A percentile compares a stretch with the other conserved stretches of the same genome.
phyloP scores from a whole-genome alignment of 1,140 invertebrate species.

The Lordiphosa stackelbergi region DNA sequence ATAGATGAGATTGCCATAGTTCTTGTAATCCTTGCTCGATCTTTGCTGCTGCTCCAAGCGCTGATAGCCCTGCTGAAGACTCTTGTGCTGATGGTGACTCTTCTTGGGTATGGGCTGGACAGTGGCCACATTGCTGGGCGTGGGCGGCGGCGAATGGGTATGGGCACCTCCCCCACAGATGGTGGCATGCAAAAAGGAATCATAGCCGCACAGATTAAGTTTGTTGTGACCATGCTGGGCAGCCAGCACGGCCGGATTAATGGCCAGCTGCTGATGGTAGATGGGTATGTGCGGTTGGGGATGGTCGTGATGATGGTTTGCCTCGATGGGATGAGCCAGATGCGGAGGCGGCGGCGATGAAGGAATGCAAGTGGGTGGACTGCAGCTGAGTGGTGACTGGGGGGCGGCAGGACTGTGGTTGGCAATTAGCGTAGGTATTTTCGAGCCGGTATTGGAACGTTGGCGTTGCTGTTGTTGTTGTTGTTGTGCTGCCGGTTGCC shows the following conservation, averaged over 20 bases:
- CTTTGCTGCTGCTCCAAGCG: constrained; percentile 48
- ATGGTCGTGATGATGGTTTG: constrained; percentile 76
- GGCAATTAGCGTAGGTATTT: constrained; percentile 72
- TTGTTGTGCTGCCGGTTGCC: constrained; percentile 70
- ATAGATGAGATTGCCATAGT: constrained; percentile 73
- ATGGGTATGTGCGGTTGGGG: constrained; percentile 78
- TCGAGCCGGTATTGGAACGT: constrained; percentile 76
- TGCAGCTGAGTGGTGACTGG: constrained; percentile 60
- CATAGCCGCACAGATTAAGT: constrained; percentile 80
- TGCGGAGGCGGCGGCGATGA: constrained; percentile 32
- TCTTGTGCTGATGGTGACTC: constrained; percentile 41
- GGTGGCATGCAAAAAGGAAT: constrained; percentile 81
- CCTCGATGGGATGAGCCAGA: constrained; percentile 20
- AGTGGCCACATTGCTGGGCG: constrained; percentile 65
- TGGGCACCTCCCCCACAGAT: constrained; percentile 77
- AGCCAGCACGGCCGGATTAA: constrained; percentile 73
- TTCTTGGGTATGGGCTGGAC: constrained; percentile 68
- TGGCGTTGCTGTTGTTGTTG: constrained; percentile 66
- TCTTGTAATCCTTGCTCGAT: constrained; percentile 63
- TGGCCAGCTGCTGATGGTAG: constrained; percentile 76
- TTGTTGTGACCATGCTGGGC: constrained; percentile 75
- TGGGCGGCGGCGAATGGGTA: constrained; percentile 53
- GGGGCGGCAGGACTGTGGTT: constrained; percentile 61
- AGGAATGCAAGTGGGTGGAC: constrained; percentile 47
- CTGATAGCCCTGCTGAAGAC: constrained; percentile 55